These are phyloP conservation scores for Aegotheles bennettii DNA, from an alignment of 2,113 vertebrate genomes.

Conservation along the genomic window DNA sequence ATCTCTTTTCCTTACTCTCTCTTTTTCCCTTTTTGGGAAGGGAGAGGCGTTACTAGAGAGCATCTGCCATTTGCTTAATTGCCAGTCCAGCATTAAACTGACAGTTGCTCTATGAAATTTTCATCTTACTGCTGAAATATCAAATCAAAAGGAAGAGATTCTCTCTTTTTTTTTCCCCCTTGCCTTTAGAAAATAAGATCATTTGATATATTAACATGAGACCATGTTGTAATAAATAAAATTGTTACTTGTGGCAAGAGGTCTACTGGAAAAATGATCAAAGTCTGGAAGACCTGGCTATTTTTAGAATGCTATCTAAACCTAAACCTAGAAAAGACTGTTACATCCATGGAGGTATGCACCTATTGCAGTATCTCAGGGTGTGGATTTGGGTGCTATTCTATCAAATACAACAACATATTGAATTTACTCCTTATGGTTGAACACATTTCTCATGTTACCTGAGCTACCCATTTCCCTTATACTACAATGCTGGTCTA, in stretches of 20 bases:
- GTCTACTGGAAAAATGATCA: neutral
- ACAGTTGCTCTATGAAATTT: neutral
- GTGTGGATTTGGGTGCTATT: neutral
- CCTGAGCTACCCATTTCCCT: neutral
- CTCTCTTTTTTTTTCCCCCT: neutral
- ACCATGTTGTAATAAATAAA: neutral
- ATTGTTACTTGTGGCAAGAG: neutral
- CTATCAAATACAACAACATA: neutral
- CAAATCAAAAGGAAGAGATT: neutral
- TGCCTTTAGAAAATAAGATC: neutral
- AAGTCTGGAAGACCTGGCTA: neutral
- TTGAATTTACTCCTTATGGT: neutral
- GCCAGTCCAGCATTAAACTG: no score
- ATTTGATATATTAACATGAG: neutral
- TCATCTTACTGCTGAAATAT: neutral
- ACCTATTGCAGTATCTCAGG: neutral
- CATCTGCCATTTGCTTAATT: no score
- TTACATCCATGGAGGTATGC: fast-evolving
- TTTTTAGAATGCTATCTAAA: neutral
- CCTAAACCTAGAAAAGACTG: neutral
- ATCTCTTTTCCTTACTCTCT: no score
- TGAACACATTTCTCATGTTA: neutral
- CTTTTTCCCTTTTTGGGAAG: no score
- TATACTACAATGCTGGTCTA: neutral
- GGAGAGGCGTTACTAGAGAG: no score